phyloP scores from a whole-genome alignment of 1,140 invertebrate species.

The silkworm (Bombyx mori) region DNA sequence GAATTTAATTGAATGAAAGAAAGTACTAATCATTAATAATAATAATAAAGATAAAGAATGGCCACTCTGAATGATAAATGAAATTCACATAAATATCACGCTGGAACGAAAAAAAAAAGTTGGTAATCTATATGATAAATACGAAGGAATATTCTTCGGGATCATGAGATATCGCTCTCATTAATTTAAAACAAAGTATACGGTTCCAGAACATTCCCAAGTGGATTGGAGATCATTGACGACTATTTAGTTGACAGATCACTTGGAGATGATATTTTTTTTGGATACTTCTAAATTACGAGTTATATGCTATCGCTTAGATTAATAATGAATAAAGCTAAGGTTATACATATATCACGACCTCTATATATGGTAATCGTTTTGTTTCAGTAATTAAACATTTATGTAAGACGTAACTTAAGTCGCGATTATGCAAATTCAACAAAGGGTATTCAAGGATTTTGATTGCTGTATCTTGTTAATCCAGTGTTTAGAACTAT shows the following conservation, averaged over 20 bases:
- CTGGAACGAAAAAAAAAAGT: conserved; percentile 31
- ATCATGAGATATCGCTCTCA: conserved; percentile 36
- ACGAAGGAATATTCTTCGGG: conserved; percentile 34
- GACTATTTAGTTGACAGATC: conserved; percentile 27
- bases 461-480: no score
- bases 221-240: conserved; percentile 28
- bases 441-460: not conserved
- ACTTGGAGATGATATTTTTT: conserved; percentile 12
- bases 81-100: conserved; percentile 25
- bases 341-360: not conserved
- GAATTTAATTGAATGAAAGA: not conserved
- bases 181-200: conserved; percentile 47
- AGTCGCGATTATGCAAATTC: not conserved
- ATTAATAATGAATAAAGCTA: not conserved
- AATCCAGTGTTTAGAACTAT: no score
- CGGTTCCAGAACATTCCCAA: conserved; percentile 18
- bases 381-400: not conserved
- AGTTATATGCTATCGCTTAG: not conserved
- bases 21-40: not conserved
- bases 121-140: conserved; percentile 49
- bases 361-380: not conserved
- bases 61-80: conserved; percentile 14
- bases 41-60: conserved; percentile 2
- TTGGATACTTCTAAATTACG: conserved; percentile 1
- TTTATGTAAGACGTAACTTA: not conserved